Evolutionary conservation across 2,888 invertebrate genomes (phyloP), one percentile per base, ranked within the genome.

Genomic region (Nemotelus nigrinus): DNA sequence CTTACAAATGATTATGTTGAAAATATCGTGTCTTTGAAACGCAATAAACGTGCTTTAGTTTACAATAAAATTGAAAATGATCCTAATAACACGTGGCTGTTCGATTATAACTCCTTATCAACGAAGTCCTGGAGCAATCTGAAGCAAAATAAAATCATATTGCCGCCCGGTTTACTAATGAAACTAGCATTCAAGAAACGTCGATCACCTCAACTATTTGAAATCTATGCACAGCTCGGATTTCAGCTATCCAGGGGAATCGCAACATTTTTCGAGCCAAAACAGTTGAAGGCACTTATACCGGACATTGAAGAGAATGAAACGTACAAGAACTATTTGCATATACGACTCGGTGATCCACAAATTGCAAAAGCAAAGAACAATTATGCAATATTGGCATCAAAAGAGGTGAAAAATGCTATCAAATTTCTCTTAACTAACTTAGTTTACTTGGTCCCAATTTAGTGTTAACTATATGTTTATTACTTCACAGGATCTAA

Each of bases 31-130:
- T 48, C 48, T 39, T 39, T 79, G 41, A 79, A 68, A 41, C 58
- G 41, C 4, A 77, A 79, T 39, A 70, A 79, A 44, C 75, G 77
- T 7, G 44, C 43, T 2, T 8, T 79, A 4, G 77, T 75, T n/a
- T 79, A 77, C 50, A 57, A 77, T 8, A 79, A 77, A 79, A 48
- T 79, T 41, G 76, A 63, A 7, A 70, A 75, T 60, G 76, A 77
- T 58, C 43, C 75, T 39, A 76, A 53, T 2, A 76, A 70, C 25
- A 48, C 64, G 44, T 79, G 79, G 79, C 50, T 77, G 25, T 76
- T 75, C 48, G 8, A 76, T 2, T 79, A 77, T 45, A 79, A 79
- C 60, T 71, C 77, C 1, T 64, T 79, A 43, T 63, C 55, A 58
- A 77, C 50, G 3, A 60, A 77, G 41, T 8, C 65, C 25, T 75